Evolutionary conservation across 2,888 invertebrate genomes (phyloP), one percentile per base, ranked within the genome.

Genomic region (Leptinotarsa tumamoca): DNA sequence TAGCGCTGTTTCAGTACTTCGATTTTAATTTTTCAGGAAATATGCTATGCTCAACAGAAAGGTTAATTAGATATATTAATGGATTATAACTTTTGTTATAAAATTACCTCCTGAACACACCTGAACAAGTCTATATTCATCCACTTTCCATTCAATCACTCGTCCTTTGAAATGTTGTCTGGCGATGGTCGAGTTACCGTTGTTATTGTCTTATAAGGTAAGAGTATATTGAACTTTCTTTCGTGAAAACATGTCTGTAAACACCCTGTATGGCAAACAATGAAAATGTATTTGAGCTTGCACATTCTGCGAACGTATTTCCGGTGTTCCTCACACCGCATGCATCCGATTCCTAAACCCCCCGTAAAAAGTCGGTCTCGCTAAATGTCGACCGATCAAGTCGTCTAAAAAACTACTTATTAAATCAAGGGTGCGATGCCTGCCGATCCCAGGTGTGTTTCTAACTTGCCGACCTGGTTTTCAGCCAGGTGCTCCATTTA

Each of bases 401-500:
- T 58, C 70, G 49, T 49, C 63, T 77, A 83, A 84, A 84, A 84
- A 84, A 82, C 82, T 82, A 82, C 82, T 84, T 83, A 84, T 84
- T 84, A 84, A 84, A 84, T 84, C 84, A 83, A 83, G 83, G 83
- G 83, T 83, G 80, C 80, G 78, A 74, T 78, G 77, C 76, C 77
- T 76, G 78, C 76, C 77, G 78, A 72, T 78, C 80, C 87, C 87
- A 87, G 87, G 87, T 87, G 87, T 84, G 85, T 81, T 84, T 78
- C 81, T 84, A 83, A 85, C 85, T 67, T 84, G 85, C 84, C 87
- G 87, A 86, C 87, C 87, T 86, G 86, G 86, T 86, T 87, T 85
- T 83, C 80, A 82, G 83, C 87, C 87, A 87, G 87, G 87, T 87
- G 87, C 87, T 87, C 86, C 82, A 86, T 82, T 86, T 87, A 85